Evolutionary conservation across 1,140 invertebrate species (phyloP).

Genomic region (Aphidius ervi): DNA sequence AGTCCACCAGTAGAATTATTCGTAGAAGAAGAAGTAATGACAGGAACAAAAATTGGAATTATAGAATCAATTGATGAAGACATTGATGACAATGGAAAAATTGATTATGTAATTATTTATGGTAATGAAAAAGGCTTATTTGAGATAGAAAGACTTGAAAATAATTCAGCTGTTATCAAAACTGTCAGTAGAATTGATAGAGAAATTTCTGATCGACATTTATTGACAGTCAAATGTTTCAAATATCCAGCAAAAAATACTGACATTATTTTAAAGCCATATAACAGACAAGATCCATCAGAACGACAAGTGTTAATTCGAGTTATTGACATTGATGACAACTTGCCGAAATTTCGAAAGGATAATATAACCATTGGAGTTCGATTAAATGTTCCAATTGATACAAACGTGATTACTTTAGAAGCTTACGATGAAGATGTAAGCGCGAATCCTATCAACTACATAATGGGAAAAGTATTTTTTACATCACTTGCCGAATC

Average conservation of each 20-base stretch:
- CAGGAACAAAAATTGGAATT: slow-evolving; percentile 63
- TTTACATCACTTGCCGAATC: slow-evolving; percentile 63
- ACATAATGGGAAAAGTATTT: slow-evolving; percentile 61
- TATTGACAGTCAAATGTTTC: slow-evolving; percentile 69
- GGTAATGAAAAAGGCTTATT: slow-evolving; percentile 70
- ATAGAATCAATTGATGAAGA: slow-evolving; percentile 71
- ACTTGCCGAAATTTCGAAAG: slow-evolving; percentile 64
- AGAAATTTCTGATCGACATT: slow-evolving; percentile 58
- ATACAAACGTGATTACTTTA: slow-evolving; percentile 64
- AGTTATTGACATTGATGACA: slow-evolving; percentile 71
- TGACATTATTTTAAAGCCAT: slow-evolving; percentile 54
- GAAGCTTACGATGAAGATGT: slow-evolving; percentile 66
- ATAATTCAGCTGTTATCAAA: slow-evolving; percentile 64
- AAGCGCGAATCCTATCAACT: slow-evolving; percentile 61
- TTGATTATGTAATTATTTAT: slow-evolving; percentile 70
- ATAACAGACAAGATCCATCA: slow-evolving; percentile 66
- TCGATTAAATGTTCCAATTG: slow-evolving; percentile 69
- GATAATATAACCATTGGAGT: slow-evolving; percentile 69
- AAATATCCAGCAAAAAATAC: slow-evolving; percentile 54
- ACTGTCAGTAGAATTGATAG: slow-evolving; percentile 63
- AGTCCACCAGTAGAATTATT: slow-evolving; percentile 62
- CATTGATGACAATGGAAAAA: slow-evolving; percentile 69
- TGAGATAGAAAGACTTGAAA: slow-evolving; percentile 58
- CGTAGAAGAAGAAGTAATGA: slow-evolving; percentile 63
- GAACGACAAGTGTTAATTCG: slow-evolving; percentile 65